Evolutionary conservation across 2,797 vertebrate species (phyloP).

Genomic region (Microctenopoma steveboyesi): DNA sequence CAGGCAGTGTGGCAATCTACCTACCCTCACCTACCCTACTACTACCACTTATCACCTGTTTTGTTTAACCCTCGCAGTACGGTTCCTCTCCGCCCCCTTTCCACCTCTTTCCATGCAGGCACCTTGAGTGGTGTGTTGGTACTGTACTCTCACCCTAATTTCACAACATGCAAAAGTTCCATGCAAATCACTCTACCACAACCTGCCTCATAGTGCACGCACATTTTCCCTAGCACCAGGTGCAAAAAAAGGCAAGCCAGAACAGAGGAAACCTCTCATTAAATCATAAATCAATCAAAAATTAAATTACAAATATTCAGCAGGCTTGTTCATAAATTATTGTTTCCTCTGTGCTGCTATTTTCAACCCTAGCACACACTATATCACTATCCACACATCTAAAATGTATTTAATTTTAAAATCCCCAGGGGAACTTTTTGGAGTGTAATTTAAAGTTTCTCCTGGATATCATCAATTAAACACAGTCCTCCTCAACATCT

Average conservation of each 20-base stretch:
- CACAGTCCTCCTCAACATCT: slow-evolving; percentile 39
- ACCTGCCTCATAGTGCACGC: slow-evolving; percentile 44
- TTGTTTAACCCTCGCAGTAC: slow-evolving; percentile 47
- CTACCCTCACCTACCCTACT: slow-evolving; percentile 52
- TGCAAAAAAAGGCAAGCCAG: slow-evolving; percentile 36
- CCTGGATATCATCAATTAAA: slow-evolving; percentile 59
- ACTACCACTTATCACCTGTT: slow-evolving; percentile 47
- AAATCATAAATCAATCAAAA: slow-evolving; percentile 25
- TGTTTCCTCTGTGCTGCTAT: slow-evolving; percentile 73
- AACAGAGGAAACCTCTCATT: slow-evolving; percentile 61
- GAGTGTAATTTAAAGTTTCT: slow-evolving; percentile 53
- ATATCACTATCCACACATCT: slow-evolving; percentile 48
- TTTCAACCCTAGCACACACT: slow-evolving; percentile 44
- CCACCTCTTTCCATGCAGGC: slow-evolving; percentile 59
- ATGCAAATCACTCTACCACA: slow-evolving; percentile 54
- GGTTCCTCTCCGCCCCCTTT: slow-evolving; percentile 33
- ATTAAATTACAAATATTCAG: slow-evolving; percentile 6
- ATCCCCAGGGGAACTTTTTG: slow-evolving; percentile 50
- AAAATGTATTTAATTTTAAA: slow-evolving; percentile 60
- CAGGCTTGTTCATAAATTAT: slow-evolving; percentile 19
- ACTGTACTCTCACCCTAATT: slow-evolving; percentile 41
- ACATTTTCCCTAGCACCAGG: slow-evolving; percentile 56
- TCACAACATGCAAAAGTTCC: slow-evolving; percentile 62
- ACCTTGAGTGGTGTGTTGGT: slow-evolving; percentile 55
- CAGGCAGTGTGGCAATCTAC: slow-evolving; percentile 61